A percentile compares a stretch with the other conserved stretches of the same genome.
Conservation (phyloP, 1,140 invertebrate species). For the Achatina immaculata region DNA sequence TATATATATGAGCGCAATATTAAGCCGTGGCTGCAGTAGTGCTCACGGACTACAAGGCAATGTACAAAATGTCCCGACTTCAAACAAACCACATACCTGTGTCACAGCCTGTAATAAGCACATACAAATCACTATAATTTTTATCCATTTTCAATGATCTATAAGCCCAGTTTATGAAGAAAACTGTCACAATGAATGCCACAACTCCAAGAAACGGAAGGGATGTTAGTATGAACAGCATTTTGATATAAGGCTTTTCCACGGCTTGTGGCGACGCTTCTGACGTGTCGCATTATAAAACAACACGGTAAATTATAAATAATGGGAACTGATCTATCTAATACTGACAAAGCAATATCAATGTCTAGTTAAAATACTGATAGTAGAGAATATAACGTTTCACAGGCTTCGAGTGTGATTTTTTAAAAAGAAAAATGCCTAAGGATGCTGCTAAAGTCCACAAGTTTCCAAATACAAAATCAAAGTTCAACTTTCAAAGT, state of each 20-base stretch:
- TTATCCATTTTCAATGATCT: constrained; percentile 1
- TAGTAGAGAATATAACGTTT: too few relatives aligned
- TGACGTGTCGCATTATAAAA: background rate
- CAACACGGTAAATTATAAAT: background rate
- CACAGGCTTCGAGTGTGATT: too few relatives aligned
- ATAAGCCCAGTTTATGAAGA: constrained; percentile 13
- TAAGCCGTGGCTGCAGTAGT: too few relatives aligned
- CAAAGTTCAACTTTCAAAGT: too few relatives aligned
- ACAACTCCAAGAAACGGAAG: background rate
- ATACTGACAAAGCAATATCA: background rate
- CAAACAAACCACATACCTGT: constrained; percentile 19
- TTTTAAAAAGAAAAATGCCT: too few relatives aligned
- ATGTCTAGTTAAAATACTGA: background rate
- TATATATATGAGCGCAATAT: background rate
- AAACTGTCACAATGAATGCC: background rate
- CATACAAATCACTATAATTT: background rate
- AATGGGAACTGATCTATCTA: background rate
- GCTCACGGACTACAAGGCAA: too few relatives aligned
- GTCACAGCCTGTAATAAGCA: constrained; percentile 27
- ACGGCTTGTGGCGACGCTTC: background rate
- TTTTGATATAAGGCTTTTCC: background rate
- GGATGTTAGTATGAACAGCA: background rate
- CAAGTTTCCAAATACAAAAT: too few relatives aligned
- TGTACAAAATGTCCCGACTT: too few relatives aligned
- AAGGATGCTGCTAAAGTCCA: too few relatives aligned